A percentile compares a stretch with the other conserved stretches of the same genome.
These are phyloP conservation scores for Platyscapa corneri DNA, from an alignment of 1,140 invertebrate genomes.

Conservation along the genomic window DNA sequence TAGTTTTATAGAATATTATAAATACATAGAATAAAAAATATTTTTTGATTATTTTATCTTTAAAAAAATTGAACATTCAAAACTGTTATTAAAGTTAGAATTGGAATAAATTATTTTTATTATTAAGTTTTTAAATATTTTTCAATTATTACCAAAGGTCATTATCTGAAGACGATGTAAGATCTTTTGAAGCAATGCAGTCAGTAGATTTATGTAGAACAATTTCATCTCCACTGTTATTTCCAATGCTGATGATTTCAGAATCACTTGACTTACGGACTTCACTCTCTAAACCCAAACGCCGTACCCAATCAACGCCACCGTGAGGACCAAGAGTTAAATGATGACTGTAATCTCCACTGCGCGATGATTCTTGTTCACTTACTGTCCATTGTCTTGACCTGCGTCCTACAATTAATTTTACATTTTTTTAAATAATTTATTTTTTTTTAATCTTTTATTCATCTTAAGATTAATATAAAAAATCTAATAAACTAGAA, in stretches of 20 bases:
- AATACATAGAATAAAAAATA: too few relatives aligned
- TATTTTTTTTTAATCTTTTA: background rate
- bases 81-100: too few relatives aligned
- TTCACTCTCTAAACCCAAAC: slow-evolving; percentile 70
- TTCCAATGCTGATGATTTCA: slow-evolving; percentile 71
- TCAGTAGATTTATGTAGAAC: slow-evolving; percentile 80
- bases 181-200: slow-evolving; percentile 79
- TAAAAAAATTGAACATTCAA: too few relatives aligned
- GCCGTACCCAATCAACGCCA: slow-evolving; percentile 79
- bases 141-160: slow-evolving; percentile 72
- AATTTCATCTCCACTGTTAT: slow-evolving; percentile 72
- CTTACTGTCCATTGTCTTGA: slow-evolving; percentile 67
- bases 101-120: too few relatives aligned
- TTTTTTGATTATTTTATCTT: too few relatives aligned
- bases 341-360: slow-evolving; percentile 74
- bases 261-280: slow-evolving; percentile 73
- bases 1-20: too few relatives aligned
- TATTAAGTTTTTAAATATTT: too few relatives aligned
- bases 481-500: too few relatives aligned
- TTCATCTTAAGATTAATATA: too few relatives aligned
- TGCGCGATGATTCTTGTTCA: slow-evolving; percentile 67
- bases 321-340: slow-evolving; percentile 79
- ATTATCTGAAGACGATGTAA: slow-evolving; percentile 77
- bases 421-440: background rate
- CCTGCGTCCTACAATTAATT: slow-evolving; percentile 62